Percentiles rank a stretch among this genome's conserved stretches.
These are phyloP conservation scores for Achroia grisella DNA, from an alignment of 1,140 invertebrate species.

Conservation along the genomic window DNA sequence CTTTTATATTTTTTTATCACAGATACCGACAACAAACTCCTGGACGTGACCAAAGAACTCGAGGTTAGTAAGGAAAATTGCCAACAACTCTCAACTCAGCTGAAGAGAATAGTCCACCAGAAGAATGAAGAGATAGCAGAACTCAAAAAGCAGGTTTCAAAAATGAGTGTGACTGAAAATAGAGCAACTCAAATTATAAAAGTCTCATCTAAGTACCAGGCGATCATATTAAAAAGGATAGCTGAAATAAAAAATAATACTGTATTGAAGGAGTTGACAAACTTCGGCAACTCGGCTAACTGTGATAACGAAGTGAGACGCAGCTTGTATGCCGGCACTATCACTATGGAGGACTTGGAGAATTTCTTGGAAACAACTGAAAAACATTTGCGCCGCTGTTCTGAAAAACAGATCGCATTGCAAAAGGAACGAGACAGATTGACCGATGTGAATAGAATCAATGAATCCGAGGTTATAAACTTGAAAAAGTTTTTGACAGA, in stretches of 20 bases:
- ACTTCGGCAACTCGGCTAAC: constrained; percentile 45
- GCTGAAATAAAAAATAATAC: constrained; percentile 60
- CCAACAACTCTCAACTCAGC: constrained; percentile 48
- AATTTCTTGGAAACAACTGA: constrained; percentile 64
- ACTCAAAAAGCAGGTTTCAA: constrained; percentile 49
- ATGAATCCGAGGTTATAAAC: constrained; percentile 57
- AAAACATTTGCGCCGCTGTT: constrained; percentile 43
- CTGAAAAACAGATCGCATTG: constrained; percentile 46
- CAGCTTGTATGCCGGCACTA: constrained; percentile 38
- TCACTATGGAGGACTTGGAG: constrained; percentile 63
- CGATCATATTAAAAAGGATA: constrained; percentile 59
- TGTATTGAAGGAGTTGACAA: constrained; percentile 56
- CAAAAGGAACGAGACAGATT: constrained; percentile 60
- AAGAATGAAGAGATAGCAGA: constrained; percentile 65
- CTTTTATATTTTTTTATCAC: constrained; percentile 25
- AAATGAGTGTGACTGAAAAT: constrained; percentile 57
- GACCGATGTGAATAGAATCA: constrained; percentile 49
- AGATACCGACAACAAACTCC: constrained; percentile 52
- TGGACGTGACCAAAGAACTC: constrained; percentile 49
- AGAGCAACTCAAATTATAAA: constrained; percentile 60
- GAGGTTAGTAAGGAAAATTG: constrained; percentile 54
- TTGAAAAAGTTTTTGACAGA: constrained; percentile 60
- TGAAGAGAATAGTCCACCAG: constrained; percentile 59
- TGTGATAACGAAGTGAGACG: constrained; percentile 42
- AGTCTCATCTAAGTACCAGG: constrained; percentile 59